Evolutionary conservation across 2,113 vertebrate species (phyloP).

Genomic region (Ceyx cyanopectus): DNA sequence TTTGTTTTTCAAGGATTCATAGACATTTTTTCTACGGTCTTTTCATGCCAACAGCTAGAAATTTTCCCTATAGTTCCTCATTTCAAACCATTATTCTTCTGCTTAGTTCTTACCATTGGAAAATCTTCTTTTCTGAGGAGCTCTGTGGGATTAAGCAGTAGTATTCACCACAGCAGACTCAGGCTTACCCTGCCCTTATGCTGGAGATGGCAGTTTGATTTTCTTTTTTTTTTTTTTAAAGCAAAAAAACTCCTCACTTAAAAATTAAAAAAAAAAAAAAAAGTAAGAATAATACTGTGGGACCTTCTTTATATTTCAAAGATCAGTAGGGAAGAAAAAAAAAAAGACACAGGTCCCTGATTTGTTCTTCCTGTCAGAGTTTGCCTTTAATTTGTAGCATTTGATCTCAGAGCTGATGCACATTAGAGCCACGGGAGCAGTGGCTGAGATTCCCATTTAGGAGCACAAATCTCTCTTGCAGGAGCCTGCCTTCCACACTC

Average conservation of each 20-base stretch:
- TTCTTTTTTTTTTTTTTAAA: not conserved
- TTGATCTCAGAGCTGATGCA: not conserved
- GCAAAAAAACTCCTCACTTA: not conserved
- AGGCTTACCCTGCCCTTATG: not conserved
- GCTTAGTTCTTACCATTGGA: not conserved
- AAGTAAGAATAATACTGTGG: not conserved
- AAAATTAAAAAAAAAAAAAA: not conserved
- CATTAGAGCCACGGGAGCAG: not conserved
- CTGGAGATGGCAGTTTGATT: not conserved
- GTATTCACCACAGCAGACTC: not conserved
- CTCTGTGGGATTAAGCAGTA: not conserved
- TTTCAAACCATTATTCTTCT: not conserved
- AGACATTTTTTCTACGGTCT: not conserved
- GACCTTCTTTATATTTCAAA: not conserved
- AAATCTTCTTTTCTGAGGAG: not conserved
- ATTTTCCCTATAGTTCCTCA: not conserved
- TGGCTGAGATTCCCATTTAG: constrained; percentile 37
- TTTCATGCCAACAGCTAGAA: not conserved
- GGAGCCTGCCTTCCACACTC: not conserved
- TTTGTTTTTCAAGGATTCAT: not conserved
- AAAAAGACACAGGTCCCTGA: not conserved
- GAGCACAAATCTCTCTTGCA: constrained; percentile 44
- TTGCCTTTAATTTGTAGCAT: constrained; percentile 3
- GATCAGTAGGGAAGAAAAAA: not conserved
- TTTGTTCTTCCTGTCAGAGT: not conserved